These are phyloP conservation scores for Cassiopea xamachana DNA, from an alignment of 30 jellyfish, hydroid and myxozoan species.

Conservation along the genomic window DNA sequence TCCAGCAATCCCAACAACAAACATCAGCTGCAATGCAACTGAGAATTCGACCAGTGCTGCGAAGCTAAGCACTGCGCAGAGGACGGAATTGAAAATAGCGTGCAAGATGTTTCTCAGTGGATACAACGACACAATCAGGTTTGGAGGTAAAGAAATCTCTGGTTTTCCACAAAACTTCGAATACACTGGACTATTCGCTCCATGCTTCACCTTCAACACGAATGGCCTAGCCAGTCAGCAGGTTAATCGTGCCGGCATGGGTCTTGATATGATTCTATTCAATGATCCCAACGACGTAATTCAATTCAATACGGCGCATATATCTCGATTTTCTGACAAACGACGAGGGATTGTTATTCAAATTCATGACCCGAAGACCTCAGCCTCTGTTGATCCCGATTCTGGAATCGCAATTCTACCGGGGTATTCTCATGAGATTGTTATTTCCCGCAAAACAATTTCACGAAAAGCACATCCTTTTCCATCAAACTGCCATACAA, in stretches of 20 bases:
- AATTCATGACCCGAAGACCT: slow-evolving; percentile 47
- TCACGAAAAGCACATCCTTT: slow-evolving; percentile 40
- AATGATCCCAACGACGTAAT: slow-evolving; percentile 26
- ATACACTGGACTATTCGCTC: background rate
- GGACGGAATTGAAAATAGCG: slow-evolving; percentile 38
- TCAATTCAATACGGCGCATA: background rate
- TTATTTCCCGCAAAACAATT: background rate
- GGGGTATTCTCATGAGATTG: slow-evolving; percentile 30
- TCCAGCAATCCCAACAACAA: background rate
- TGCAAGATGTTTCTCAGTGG: slow-evolving; percentile 54
- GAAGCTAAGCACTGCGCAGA: background rate
- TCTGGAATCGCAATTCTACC: slow-evolving; percentile 30
- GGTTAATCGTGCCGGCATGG: slow-evolving; percentile 20
- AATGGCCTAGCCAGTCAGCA: slow-evolving; percentile 22
- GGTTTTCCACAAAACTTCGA: slow-evolving; percentile 25
- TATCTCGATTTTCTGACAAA: slow-evolving; percentile 46
- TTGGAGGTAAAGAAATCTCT: slow-evolving; percentile 10
- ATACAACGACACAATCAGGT: slow-evolving; percentile 32
- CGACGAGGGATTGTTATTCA: slow-evolving; percentile 20
- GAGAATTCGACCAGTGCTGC: background rate
- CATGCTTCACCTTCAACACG: slow-evolving; percentile 51
- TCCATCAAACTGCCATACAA: slow-evolving; percentile 58
- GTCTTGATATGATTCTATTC: slow-evolving; percentile 42
- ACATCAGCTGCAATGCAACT: slow-evolving; percentile 12
- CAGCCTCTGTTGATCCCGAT: background rate